These are phyloP conservation scores for Limenitis camilla DNA, from an alignment of 2,888 invertebrate genomes.

Conservation along the genomic window DNA sequence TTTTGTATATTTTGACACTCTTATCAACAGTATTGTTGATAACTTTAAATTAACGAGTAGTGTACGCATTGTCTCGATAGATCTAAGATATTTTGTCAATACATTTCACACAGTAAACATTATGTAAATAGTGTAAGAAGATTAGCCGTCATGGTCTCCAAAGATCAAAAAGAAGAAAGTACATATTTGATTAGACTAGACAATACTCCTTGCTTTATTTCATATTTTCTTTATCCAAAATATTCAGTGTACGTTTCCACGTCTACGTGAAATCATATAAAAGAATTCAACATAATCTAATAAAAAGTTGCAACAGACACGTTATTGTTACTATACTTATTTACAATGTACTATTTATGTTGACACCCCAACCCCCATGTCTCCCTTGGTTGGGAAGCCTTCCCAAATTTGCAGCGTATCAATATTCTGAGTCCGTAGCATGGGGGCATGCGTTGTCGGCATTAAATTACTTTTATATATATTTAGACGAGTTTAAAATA, in stretches of 20 bases:
- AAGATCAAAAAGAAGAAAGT: too few species aligned
- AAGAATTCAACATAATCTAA: constrained; percentile 9
- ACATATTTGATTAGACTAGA: too few species aligned
- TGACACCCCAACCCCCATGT: constrained; percentile 34
- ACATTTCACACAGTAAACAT: too few species aligned
- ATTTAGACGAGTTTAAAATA: constrained; percentile 16
- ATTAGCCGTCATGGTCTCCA: too few species aligned
- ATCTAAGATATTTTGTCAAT: too few species aligned
- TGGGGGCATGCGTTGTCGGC: constrained; percentile 45
- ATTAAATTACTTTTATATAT: constrained; percentile 40
- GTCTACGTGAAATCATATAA: neutral
- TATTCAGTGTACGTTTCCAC: neutral
- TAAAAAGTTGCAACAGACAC: constrained; percentile 14
- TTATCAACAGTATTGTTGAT: too few species aligned
- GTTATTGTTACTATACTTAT: constrained; percentile 12
- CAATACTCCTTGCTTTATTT: too few species aligned
- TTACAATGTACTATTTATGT: constrained; percentile 30
- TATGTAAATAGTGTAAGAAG: too few species aligned
- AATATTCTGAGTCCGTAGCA: constrained; percentile 55
- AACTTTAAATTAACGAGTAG: too few species aligned
- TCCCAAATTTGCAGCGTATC: constrained; percentile 39
- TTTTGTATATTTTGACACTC: too few species aligned
- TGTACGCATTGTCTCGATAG: too few species aligned
- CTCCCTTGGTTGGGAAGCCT: constrained; percentile 27
- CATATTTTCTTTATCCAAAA: too few species aligned